Base-by-base conservation (phyloP, 2,888 invertebrate species). In the Trisateles emortualis region DNA sequence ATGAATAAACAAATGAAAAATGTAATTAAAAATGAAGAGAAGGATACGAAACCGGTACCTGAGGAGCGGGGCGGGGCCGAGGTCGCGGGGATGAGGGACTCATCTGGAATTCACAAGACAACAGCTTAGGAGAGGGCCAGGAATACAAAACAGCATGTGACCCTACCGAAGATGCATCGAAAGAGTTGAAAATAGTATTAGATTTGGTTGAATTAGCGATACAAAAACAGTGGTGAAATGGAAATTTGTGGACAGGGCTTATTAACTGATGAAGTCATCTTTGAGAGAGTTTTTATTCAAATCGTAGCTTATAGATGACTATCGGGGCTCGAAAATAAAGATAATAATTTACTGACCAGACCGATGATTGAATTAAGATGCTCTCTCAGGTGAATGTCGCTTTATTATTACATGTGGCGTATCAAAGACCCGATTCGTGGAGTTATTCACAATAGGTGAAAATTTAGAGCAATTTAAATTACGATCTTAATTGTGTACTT, bases 101-200 rank as follows among this genome's bases (percentile, higher is more conserved):
- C 92, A 93, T 93, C 93, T 93, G 93, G 87, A 93, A 93, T 90
- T 83, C 87, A 91, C 81, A 92, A 91, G 84, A 93, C 86, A 92
- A 87, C 81, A 88, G 85, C 86, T 91, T 89, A 92, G 90, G 90
- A 83, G 68, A 73, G 79, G 83, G 68, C 69, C 65, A 79, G 85
- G 84, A 84, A 79, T 79, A 81, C 70, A 75, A 79, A 80, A 77
- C 60, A 78, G 61, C 54, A 58, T 63, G 57, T 61, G 59, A 54
- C 61, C 61, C 55, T 66, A 50, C 26, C 59, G 62, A 61, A 59
- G 55, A 38, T 68, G 67, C 64, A 70, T 43, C 48, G 50, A 60
- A 62, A 71, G 61, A 68, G 63, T 69, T 69, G 52, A 62, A 59
- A 59, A 59, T 48, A 59, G 35, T 42, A 54, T 57, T 63, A 70